A percentile compares a stretch with the other conserved stretches of the same genome.
phyloP scores from a whole-genome alignment of 2,797 vertebrate species.

The Gadopsis marmoratus region DNA sequence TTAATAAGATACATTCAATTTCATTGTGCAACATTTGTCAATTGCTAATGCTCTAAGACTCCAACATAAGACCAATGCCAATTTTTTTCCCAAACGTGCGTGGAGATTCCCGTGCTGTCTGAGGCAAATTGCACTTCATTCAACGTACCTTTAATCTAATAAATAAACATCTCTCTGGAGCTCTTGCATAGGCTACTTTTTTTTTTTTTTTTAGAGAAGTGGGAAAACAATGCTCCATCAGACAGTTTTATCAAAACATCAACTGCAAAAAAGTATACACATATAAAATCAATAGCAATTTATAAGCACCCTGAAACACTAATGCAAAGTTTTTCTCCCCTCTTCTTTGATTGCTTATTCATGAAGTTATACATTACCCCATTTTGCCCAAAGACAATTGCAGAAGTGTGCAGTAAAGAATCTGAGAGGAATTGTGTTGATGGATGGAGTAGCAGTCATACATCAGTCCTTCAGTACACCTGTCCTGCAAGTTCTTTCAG shows the following conservation, averaged over 20 bases:
- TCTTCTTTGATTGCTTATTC: conserved; percentile 69
- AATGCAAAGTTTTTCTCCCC: conserved; percentile 76
- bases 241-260: conserved; percentile 78
- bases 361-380: conserved; percentile 74
- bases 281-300: conserved; percentile 66
- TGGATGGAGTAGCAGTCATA: conserved; percentile 58
- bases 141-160: conserved; percentile 85
- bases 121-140: conserved; percentile 86
- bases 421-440: conserved; percentile 64
- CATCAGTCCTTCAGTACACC: conserved; percentile 72
- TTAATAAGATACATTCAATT: conserved; percentile 91
- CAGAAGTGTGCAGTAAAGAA: conserved; percentile 76
- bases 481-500: conserved; percentile 67
- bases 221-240: conserved; percentile 72
- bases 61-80: conserved; percentile 75
- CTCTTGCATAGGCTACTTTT: conserved; percentile 66
- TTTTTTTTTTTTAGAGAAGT: conserved; percentile 67
- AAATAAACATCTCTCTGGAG: conserved; percentile 85
- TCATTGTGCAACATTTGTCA: conserved; percentile 88
- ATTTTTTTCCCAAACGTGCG: conserved; percentile 69
- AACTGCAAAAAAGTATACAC: conserved; percentile 68
- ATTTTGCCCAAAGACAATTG: conserved; percentile 77
- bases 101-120: conserved; percentile 72
- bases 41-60: conserved; percentile 74
- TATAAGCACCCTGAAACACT: conserved; percentile 84